Evolutionary conservation across 2,888 invertebrate species (phyloP), one percentile per base, ranked within the genome.

Genomic region (Cremastinae sp.): DNA sequence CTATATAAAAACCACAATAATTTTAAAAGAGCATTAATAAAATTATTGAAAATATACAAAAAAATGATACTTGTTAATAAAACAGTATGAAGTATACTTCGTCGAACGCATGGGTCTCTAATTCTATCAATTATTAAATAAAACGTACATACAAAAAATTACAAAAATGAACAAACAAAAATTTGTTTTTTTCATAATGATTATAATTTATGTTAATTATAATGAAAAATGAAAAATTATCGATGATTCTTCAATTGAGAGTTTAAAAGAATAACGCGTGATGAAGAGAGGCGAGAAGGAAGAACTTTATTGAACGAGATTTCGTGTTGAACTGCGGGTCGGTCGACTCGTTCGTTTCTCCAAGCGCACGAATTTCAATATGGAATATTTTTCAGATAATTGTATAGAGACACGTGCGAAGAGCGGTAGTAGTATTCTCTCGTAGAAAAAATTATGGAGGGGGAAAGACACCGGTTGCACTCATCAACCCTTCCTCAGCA

Each of bases 401-500:
- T 47, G 47, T 49, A n/a, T n/a, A 68, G 34, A 41, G 16, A 2
- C 22, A 16, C 16, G 18, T 68, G 28, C 14, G 76, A 71, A 78
- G 76, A 74, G 84, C 83, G 84, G 79, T 75, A 74, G 78, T 70
- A 65, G 62, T n/a, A n/a, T n/a, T 66, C 12, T 70, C 56, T 53
- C 62, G 18, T 20, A 65, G 36, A 18, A 49, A 51, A 75, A 61
- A 49, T n/a, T n/a, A n/a, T 59, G 49, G 84, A 82, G 86, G 88
- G 88, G 87, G 84, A 85, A 86, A 87, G 88, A 88, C 88, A 88
- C 88, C 88, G 88, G 88, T 88, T 88, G 87, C 88, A 86, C 88
- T 88, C 87, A 88, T 88, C 88, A 88, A 88, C 87, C 87, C 87
- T 86, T 87, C 87, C 80, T 79, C 74, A 54, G 62, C 59, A 73